phyloP scores from a whole-genome alignment of 1,140 invertebrate genomes.

The Drosophila sproati region DNA sequence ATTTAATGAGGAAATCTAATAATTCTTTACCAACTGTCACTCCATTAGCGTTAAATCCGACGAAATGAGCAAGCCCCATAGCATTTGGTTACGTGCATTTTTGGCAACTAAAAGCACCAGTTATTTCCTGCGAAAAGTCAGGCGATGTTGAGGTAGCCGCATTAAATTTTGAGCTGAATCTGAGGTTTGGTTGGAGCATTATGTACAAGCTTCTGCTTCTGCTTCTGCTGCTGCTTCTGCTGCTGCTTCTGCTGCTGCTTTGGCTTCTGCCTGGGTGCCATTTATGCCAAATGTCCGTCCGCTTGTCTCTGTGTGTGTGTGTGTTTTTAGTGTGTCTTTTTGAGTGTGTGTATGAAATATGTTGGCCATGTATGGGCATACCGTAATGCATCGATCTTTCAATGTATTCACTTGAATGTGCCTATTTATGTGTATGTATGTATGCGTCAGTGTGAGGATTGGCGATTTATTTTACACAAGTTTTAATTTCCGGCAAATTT shows the following conservation, averaged over 20 bases:
- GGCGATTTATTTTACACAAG: constrained; percentile 84
- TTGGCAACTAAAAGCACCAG: constrained; percentile 12
- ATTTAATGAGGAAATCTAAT: constrained; percentile 80
- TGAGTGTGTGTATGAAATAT: background rate
- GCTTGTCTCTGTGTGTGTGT: background rate
- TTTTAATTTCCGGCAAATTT: constrained; percentile 85
- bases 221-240: background rate
- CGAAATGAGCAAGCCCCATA: constrained; percentile 4
- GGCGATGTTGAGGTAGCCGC: constrained; percentile 4
- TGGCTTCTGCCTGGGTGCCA: constrained; percentile 12
- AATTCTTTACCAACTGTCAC: constrained; percentile 80
- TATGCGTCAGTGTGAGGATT: constrained; percentile 57
- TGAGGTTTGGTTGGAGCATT: constrained; percentile 19
- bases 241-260: constrained; percentile 1
- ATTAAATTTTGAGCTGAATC: constrained; percentile 11
- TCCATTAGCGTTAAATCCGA: constrained; percentile 63
- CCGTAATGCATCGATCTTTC: constrained; percentile 60
- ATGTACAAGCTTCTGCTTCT: constrained; percentile 29
- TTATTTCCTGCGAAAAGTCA: constrained; percentile 27
- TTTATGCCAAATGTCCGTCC: constrained; percentile 18
- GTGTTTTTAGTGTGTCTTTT: background rate
- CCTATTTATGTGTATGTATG: constrained; percentile 19
- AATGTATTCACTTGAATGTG: constrained; percentile 16
- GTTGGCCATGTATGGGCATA: constrained; percentile 6
- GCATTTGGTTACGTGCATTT: background rate